Evolutionary conservation across 2,113 vertebrate species (phyloP), one percentile per base, ranked within the genome.

Genomic region (Microcebus jonahi): DNA sequence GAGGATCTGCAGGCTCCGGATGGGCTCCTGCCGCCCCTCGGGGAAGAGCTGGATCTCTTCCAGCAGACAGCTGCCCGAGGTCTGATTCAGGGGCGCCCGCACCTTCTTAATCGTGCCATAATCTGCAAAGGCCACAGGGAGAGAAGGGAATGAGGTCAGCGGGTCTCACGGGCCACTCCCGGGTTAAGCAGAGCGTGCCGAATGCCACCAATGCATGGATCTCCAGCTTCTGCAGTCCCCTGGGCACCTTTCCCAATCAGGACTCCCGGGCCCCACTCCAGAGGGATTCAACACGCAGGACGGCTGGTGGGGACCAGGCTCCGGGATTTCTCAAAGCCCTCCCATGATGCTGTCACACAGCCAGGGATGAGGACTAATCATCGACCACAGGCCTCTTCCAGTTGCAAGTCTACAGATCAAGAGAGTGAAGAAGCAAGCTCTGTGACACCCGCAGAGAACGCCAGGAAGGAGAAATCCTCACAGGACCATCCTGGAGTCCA

Each of bases 71-170:
- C 99, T 99, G 97, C 99, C 98, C 18, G 98, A 98, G 90, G 98
- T 99, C 97, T 98, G 99, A 96, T 99, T 99, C 98, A 99, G 88
- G 0, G 99, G 99, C 0, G 99, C 99, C 36, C 99, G 99, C 61
- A 99, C 99, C 97, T 99, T 99, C 97, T 99, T 99, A 97, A 99
- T 99, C 79, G 99, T 99, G 23, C 99, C 99, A 2, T 99, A 99
- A 98, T 99, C 99, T 99, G 98, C n/a, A 68, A 88, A 97, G 80
- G 82, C 61, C 91, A 97, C 5, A 96, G 61, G 15, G 20, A 15
- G 71, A 42, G 36, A 45, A 42, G 79, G 81, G 92, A 68, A 7
- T 0, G 65, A 39, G 84, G 55, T 65, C 14, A 42, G 57, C 12
- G 23, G 88, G 92, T 50, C 15, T 48, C 53, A 17, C 0, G 5